Base-by-base conservation (phyloP, 2,113 vertebrate species). In the Tachysurus vachellii region DNA sequence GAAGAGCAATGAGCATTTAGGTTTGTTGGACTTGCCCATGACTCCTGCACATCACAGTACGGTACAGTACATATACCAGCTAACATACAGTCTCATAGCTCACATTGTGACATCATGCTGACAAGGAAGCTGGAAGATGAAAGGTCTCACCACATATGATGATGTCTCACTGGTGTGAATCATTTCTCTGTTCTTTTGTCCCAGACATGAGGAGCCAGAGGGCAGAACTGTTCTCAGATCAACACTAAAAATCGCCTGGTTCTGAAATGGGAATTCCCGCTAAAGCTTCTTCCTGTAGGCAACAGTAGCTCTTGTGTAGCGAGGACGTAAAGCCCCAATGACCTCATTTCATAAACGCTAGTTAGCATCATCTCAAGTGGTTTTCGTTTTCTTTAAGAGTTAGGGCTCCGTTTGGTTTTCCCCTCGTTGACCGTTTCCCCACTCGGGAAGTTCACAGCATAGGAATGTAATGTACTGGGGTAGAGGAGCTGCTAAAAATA, bases 401-500 rank as follows among this genome's bases (percentile, higher is more conserved):
- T 31, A 17, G n/a, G 54, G 21, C 19, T 50, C 26, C 14, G 11
- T 73, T 54, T 56, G 75, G 7, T 1, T 68, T 80, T 57, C 5
- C 23, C 56, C 54, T n/a, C n/a, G 5, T 54, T 80, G 61, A 28
- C 61, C 21, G 4, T n/a, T 62, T 77, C 77, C 70, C 54, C 53
- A 54, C 70, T 76, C 70, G 19, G 71, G 71, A 87, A 70, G 85
- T 28, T 71, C 36, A 53, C 42, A 56, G 17, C 19, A 66, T 73
- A 83, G 47, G 6, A 83, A 66, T 50, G 28, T 68, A 57, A 82
- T 84, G 17, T 66, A 57, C 36, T 36, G 54, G 68, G 61, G 44
- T 82, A 71, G 53, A 57, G n/a, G 31, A 68, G 19, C 26, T 80
- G n/a, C 85, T 89, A 89, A 87, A 89, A 87, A 89, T 85, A 85